Conservation (phyloP, 2,113 vertebrate species). For the Bucco capensis region DNA sequence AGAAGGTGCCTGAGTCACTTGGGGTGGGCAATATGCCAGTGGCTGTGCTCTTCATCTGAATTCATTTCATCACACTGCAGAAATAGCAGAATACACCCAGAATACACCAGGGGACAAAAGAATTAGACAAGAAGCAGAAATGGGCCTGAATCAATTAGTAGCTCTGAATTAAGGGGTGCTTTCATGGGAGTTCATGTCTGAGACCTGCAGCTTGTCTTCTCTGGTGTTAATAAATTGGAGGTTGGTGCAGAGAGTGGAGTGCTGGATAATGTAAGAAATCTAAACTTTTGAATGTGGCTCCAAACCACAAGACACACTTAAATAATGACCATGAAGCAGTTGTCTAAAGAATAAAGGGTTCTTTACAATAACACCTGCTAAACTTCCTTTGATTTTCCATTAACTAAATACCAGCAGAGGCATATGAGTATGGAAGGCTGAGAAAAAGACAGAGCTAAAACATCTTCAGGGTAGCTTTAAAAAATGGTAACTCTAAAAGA, state of each 20-base stretch:
- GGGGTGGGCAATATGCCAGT: not conserved
- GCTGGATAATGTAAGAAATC: not conserved
- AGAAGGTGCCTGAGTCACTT: not conserved
- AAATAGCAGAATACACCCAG: not conserved
- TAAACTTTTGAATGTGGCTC: not conserved
- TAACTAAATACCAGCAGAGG: not conserved
- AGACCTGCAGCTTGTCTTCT: fast-evolving
- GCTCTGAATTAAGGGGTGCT: not conserved
- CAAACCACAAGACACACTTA: not conserved
- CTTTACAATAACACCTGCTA: not conserved
- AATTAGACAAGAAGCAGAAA: not conserved
- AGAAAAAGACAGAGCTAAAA: not conserved
- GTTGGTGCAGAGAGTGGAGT: not conserved
- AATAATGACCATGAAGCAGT: not conserved
- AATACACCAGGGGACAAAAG: not conserved
- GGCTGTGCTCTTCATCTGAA: not conserved
- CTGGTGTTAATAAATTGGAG: not conserved
- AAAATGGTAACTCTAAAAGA: not conserved
- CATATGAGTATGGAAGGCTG: not conserved
- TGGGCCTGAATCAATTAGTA: not conserved
- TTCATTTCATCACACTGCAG: not conserved
- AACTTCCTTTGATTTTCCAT: not conserved
- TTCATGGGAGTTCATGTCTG: not conserved
- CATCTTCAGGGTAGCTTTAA: not conserved
- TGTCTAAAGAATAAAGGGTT: not conserved